Percentiles rank a stretch among this genome's conserved stretches.
These are phyloP conservation scores for Latheticus oryzae DNA, from an alignment of 2,888 invertebrate genomes.

Conservation along the genomic window DNA sequence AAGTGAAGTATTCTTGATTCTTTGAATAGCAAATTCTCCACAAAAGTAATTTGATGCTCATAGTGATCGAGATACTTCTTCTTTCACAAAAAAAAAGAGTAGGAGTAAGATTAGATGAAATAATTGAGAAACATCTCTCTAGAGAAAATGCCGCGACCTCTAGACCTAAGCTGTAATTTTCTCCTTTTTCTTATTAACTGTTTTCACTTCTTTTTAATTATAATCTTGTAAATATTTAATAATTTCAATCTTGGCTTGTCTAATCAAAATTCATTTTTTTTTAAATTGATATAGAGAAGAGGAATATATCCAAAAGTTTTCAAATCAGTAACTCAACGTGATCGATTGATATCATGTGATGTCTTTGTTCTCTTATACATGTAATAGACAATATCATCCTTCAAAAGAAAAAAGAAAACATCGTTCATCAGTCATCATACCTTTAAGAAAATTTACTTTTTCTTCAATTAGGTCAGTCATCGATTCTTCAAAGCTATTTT, in stretches of 20 bases:
- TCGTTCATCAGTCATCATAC: slow-evolving; percentile 9
- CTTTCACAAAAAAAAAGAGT: slow-evolving; percentile 6
- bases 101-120: slow-evolving; percentile 21
- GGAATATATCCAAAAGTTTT: slow-evolving; percentile 5
- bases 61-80: slow-evolving; percentile 2
- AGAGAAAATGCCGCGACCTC: slow-evolving; percentile 5
- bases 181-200: not conserved
- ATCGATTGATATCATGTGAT: slow-evolving; percentile 8
- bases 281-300: not conserved
- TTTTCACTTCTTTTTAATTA: not conserved
- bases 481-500: slow-evolving; percentile 2
- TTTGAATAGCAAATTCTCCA: slow-evolving; percentile 6
- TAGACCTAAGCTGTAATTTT: slow-evolving; percentile 1
- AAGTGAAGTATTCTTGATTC: slow-evolving; percentile 4
- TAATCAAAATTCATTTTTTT: too few relatives aligned
- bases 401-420: not conserved
- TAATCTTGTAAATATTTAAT: too few relatives aligned
- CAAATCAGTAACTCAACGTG: slow-evolving; percentile 3
- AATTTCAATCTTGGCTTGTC: too few relatives aligned
- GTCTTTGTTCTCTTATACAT: too few relatives aligned
- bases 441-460: slow-evolving; percentile 2
- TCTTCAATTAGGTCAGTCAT: not conserved
- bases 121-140: slow-evolving; percentile 14
- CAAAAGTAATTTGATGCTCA: slow-evolving; percentile 8
- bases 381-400: too few relatives aligned